phyloP scores from a whole-genome alignment of 2,797 vertebrate species.

The Halcyon badia region DNA sequence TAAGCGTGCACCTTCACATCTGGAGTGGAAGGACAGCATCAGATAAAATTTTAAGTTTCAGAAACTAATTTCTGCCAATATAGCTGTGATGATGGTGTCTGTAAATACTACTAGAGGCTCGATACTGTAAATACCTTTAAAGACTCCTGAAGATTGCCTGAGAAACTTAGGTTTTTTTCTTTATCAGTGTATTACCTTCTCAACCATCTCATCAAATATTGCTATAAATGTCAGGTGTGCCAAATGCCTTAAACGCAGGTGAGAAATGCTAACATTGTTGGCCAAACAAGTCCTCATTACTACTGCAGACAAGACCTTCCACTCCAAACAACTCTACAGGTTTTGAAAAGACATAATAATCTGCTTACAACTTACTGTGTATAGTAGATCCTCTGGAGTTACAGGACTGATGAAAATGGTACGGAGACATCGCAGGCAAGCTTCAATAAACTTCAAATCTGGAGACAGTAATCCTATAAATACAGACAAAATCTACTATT shows the following conservation, averaged over 20 bases:
- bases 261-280: background rate
- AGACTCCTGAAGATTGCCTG: background rate
- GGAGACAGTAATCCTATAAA: constrained; percentile 90
- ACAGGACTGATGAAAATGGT: constrained; percentile 98
- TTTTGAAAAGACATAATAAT: background rate
- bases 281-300: background rate
- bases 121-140: background rate
- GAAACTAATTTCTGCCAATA: background rate
- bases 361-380: constrained; percentile 88
- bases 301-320: background rate
- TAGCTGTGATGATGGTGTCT: background rate
- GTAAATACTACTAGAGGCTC: background rate
- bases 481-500: background rate
- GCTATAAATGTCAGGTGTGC: background rate
- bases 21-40: background rate
- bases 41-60: background rate
- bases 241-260: accelerated
- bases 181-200: background rate
- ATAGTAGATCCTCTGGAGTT: constrained; percentile 96
- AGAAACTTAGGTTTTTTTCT: background rate
- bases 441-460: constrained; percentile 96
- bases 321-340: background rate
- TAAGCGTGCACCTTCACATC: background rate
- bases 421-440: constrained; percentile 95
- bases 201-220: background rate